A percentile compares a stretch with the other conserved stretches of the same genome.
Conservation (phyloP, 2,113 vertebrate genomes). For the Leuciscus idus region DNA sequence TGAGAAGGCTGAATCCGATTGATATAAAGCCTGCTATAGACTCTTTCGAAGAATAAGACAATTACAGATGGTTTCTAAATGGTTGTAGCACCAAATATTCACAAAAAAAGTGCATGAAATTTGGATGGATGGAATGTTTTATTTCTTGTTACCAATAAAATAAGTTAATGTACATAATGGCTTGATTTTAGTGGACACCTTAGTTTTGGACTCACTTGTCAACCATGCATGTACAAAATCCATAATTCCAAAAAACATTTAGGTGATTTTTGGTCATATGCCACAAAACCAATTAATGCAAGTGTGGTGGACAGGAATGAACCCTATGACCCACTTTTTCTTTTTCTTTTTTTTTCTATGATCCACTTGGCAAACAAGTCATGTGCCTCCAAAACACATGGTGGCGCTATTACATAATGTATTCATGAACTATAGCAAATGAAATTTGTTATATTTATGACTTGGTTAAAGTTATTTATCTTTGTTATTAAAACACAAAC, state of each 20-base stretch:
- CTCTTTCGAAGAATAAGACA: neutral
- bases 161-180: neutral
- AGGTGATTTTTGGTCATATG: neutral
- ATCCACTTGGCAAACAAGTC: too few species aligned
- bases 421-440: neutral
- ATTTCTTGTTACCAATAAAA: neutral
- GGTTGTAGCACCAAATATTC: neutral
- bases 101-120: neutral
- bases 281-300: neutral
- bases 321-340: neutral
- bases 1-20: neutral
- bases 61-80: neutral
- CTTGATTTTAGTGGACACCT: neutral
- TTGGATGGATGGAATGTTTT: neutral
- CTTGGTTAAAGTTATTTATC: neutral
- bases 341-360: neutral
- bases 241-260: neutral
- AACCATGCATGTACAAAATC: neutral
- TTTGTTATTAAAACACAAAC: neutral
- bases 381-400: conserved; percentile 1
- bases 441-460: too few species aligned
- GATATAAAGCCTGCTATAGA: neutral
- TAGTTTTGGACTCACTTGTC: neutral
- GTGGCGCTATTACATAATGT: conserved; percentile 1
- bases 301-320: neutral